Conservation (phyloP, 53 echinoderm and acorn worm genomes). For the Echinarachnius parma region DNA sequence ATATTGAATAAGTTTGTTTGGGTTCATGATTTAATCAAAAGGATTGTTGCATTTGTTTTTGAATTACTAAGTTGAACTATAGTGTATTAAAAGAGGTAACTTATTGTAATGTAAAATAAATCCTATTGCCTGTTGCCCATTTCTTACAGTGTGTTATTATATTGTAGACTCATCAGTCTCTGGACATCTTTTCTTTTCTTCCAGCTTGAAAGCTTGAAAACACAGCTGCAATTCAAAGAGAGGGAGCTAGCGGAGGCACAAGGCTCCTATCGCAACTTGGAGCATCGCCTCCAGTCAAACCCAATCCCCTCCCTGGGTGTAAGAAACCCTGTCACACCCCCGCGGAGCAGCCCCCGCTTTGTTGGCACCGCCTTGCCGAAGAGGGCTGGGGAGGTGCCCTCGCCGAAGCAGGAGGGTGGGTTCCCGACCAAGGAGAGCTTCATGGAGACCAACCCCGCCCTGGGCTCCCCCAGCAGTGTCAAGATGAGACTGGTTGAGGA, state of each 20-base stretch:
- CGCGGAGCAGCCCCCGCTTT: constrained; percentile 31
- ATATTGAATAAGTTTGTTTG: too few relatives aligned
- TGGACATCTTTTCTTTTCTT: constrained; percentile 13
- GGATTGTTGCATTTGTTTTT: too few relatives aligned
- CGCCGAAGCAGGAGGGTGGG: constrained; percentile 24
- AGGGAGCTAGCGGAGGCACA: constrained; percentile 83
- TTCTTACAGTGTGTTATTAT: too few relatives aligned
- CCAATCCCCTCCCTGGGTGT: background rate
- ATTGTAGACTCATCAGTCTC: too few relatives aligned
- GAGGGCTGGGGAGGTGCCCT: constrained; percentile 12
- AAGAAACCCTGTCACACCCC: constrained; percentile 38
- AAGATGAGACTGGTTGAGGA: constrained; percentile 37
- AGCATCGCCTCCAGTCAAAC: constrained; percentile 32
- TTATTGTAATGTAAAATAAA: too few relatives aligned
- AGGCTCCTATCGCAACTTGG: constrained; percentile 53
- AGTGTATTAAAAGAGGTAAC: too few relatives aligned
- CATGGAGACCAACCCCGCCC: constrained; percentile 54
- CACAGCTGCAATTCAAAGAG: constrained; percentile 91
- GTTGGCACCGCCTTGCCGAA: background rate
- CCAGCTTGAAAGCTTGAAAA: constrained; percentile 82
- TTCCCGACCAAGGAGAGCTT: constrained; percentile 83
- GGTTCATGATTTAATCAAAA: too few relatives aligned
- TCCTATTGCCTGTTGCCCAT: too few relatives aligned
- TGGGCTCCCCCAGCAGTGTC: constrained; percentile 36
- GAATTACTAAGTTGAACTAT: too few relatives aligned